Base-by-base conservation (phyloP, 2,888 invertebrate species). In the Emesis russula region DNA sequence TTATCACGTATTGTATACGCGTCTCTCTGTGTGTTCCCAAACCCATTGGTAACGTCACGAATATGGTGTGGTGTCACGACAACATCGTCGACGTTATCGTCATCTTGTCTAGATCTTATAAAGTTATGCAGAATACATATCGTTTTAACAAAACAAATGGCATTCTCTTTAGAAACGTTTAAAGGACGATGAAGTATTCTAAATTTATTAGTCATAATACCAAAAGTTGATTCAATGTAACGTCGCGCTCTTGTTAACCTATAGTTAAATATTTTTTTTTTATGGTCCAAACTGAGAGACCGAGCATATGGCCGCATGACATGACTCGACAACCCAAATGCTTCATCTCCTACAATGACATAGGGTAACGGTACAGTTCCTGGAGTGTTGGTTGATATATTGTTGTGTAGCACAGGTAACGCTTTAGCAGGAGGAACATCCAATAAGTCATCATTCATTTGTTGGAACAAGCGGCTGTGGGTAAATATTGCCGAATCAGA, bases 281-380 rank as follows among this genome's bases (percentile, higher is more conserved):
- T 86, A 78, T 92, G 66, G 81, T 89, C 71, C 70, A 91, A 85
- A 83, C 85, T 44, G 86, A 91, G 86, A 89, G 89, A 87, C 84
- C 93, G 92, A 36, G 77, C 76, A 88, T 92, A 92, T 88, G 92
- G 92, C 79, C 92, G 91, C 90, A 92, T 89, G 66, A 92, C 71
- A 86, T 89, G 80, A 31, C 73, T 87, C 87, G 89, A 58, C 18
- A 76, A 7, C n/a, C 76, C 76, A 31, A 75, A 75, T 48, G 75
- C 48, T 48, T 53, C 75, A 36, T 66, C 41, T 41, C 11, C 41
- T 41, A 41, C 41, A 41, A 41, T 2, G 9, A 41, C 9, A 2
- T 41, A 41, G 2, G 41, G 11, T 9, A 41, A 41, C 1, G 41
- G 9, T 41, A 9, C 41, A 9, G 41, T 41, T 41, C 9, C 41